Evolutionary conservation across 2,888 invertebrate species (phyloP), one percentile per base, ranked within the genome.

Genomic region (Eledone cirrhosa): DNA sequence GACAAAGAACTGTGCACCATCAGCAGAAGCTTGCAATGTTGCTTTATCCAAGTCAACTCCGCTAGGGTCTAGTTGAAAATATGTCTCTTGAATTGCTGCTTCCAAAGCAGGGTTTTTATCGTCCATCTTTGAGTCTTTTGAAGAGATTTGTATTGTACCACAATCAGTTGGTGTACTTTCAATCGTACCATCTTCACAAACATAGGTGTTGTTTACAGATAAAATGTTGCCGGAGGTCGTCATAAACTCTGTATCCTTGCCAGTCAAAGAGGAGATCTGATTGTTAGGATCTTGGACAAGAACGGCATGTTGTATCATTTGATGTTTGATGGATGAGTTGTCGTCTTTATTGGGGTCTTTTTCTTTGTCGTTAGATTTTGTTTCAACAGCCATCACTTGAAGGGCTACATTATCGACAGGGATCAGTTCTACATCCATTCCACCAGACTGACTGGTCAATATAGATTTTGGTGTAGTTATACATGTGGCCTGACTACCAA

Each of bases 371-470:
- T 69, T 69, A n/a, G 72, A n/a, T 72, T 72, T 31, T 19, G 72
- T n/a, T 72, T 72, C 72, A 41, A 72, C 72, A 13, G 72, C 72
- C 72, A 72, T 72, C n/a, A 72, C 72, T 41, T 72, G 72, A n/a
- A 72, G 41, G 31, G 33, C 72, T 72, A 72, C 22, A 72, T 72
- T 72, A 72, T 72, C 72, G 1, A 33, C 67, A 72, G 72, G 72
- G n/a, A 72, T 72, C 33, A 72, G 31, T 5, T 72, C 72, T 72
- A 72, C 33, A 72, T 72, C 72, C 72, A 72, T 72, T 16, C 33
- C 14, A 33, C 33, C 72, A 72, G 72, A n/a, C 24, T 16, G 22
- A 31, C 33, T 31, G 16, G 33, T 72, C 13, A 72, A 22, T 41
- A 72, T 22, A 31, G 72, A 72, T 72, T 72, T 72, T 5, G 72